These are phyloP conservation scores for Eufriesea mexicana DNA, from an alignment of 1,140 invertebrate genomes.

Conservation along the genomic window DNA sequence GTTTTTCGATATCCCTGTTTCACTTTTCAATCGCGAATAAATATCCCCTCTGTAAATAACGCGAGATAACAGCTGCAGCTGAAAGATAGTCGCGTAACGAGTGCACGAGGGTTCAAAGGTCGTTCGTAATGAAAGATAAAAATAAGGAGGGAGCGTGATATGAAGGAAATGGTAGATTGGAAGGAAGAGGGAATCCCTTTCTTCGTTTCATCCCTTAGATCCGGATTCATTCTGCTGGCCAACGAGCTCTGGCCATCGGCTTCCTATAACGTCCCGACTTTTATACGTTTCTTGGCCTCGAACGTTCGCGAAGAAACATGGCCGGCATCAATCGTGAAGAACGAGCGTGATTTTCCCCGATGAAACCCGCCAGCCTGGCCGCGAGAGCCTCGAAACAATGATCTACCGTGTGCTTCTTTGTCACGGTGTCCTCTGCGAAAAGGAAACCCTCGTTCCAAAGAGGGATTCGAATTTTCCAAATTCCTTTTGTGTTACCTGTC, in stretches of 20 bases:
- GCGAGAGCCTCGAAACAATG: slow-evolving; percentile 60
- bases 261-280: slow-evolving; percentile 56
- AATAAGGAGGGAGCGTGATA: background rate
- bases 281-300: slow-evolving; percentile 60
- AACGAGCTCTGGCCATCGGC: slow-evolving; percentile 42
- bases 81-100: background rate
- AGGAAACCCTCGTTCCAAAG: background rate
- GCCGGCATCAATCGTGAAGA: slow-evolving; percentile 50
- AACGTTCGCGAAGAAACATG: slow-evolving; percentile 50
- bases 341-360: slow-evolving; percentile 52
- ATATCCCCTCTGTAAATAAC: background rate
- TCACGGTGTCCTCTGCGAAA: slow-evolving; percentile 11
- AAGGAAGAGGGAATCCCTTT: background rate
- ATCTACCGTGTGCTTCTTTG: slow-evolving; percentile 32
- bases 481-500: background rate
- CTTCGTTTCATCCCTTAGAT: slow-evolving; percentile 55
- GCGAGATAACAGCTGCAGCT: background rate
- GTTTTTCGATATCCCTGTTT: no score
- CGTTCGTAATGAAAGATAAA: background rate
- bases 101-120: background rate
- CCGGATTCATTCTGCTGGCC: slow-evolving; percentile 58
- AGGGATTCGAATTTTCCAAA: slow-evolving; percentile 8
- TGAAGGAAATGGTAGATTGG: slow-evolving; percentile 18
- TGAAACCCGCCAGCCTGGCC: slow-evolving; percentile 14
- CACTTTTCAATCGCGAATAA: no score